A percentile compares a stretch with the other conserved stretches of the same genome.
These are phyloP conservation scores for Drosophila bocqueti DNA, from an alignment of 1,140 invertebrate species.

Conservation along the genomic window DNA sequence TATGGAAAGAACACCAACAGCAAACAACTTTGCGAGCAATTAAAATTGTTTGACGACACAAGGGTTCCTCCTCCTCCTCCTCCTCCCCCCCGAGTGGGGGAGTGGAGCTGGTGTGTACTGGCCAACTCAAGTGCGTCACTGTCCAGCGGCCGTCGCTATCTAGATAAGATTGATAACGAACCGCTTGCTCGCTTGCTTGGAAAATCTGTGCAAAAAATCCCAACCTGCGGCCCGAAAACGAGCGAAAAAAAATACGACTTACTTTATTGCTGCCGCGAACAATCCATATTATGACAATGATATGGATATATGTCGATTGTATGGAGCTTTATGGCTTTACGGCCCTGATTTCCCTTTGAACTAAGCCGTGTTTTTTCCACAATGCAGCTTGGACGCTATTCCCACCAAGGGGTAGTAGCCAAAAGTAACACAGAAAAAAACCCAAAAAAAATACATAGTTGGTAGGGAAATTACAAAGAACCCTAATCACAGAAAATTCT, in stretches of 20 bases:
- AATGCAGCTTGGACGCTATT: constrained; percentile 16
- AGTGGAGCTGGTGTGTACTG: constrained; percentile 24
- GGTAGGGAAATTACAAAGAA: constrained; percentile 7
- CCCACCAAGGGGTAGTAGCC: too few relatives aligned
- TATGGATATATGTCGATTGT: constrained; percentile 35
- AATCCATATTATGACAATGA: constrained; percentile 67
- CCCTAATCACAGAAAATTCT: constrained; percentile 15
- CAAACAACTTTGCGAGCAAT: constrained; percentile 80
- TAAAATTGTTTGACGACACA: constrained; percentile 75
- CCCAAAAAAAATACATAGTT: too few relatives aligned
- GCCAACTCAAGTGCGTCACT: constrained; percentile 72
- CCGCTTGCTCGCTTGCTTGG: constrained; percentile 35
- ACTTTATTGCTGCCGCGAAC: constrained; percentile 26
- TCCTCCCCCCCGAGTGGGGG: not conserved
- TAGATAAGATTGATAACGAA: constrained; percentile 72
- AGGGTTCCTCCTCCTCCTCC: not conserved
- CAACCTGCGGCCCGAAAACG: constrained; percentile 28
- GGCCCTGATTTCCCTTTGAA: constrained; percentile 75
- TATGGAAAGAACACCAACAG: constrained; percentile 44
- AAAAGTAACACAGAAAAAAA: not conserved
- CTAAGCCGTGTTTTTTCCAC: constrained; percentile 30
- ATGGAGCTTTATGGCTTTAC: constrained; percentile 68
- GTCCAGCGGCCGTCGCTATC: constrained; percentile 66
- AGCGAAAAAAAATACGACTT: constrained; percentile 50
- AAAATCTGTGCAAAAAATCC: constrained; percentile 66